Conservation (phyloP, 2,797 vertebrate genomes). For the Helostoma temminkii region DNA sequence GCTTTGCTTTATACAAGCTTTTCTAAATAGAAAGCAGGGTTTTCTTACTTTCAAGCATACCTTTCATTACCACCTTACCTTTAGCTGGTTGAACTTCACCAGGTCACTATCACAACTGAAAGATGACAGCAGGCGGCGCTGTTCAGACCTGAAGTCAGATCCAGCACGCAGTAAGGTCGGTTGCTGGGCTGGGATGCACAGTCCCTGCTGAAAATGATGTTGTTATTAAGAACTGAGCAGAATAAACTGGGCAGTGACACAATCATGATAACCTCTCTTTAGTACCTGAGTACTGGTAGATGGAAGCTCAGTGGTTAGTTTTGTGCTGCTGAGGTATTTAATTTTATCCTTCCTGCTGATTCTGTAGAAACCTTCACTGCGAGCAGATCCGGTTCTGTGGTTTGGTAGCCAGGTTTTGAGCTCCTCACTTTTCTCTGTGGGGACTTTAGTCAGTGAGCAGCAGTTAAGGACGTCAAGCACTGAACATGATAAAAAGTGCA, state of each 20-base stretch:
- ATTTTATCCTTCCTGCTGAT: slow-evolving; percentile 95
- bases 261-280: background rate
- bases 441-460: slow-evolving; percentile 88
- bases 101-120: slow-evolving; percentile 97
- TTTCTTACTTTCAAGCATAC: background rate
- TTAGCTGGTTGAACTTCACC: slow-evolving; percentile 98
- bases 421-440: slow-evolving; percentile 84
- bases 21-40: background rate
- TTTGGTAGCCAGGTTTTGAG: slow-evolving; percentile 82
- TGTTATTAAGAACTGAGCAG: background rate
- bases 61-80: slow-evolving; percentile 81
- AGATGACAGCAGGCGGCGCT: slow-evolving; percentile 93
- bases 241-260: background rate
- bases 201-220: slow-evolving; percentile 78
- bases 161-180: slow-evolving; percentile 90
- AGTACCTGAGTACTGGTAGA: slow-evolving; percentile 88
- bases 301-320: slow-evolving; percentile 82
- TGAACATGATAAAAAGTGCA: background rate
- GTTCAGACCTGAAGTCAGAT: slow-evolving; percentile 94
- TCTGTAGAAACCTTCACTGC: slow-evolving; percentile 95
- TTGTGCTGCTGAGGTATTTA: slow-evolving; percentile 88
- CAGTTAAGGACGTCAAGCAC: slow-evolving; percentile 84
- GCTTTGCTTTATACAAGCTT: too few species aligned
- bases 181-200: slow-evolving; percentile 86
- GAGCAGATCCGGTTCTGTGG: slow-evolving; percentile 92